Conservation (phyloP, 2,113 vertebrate genomes). For the Thunnus thynnus region DNA sequence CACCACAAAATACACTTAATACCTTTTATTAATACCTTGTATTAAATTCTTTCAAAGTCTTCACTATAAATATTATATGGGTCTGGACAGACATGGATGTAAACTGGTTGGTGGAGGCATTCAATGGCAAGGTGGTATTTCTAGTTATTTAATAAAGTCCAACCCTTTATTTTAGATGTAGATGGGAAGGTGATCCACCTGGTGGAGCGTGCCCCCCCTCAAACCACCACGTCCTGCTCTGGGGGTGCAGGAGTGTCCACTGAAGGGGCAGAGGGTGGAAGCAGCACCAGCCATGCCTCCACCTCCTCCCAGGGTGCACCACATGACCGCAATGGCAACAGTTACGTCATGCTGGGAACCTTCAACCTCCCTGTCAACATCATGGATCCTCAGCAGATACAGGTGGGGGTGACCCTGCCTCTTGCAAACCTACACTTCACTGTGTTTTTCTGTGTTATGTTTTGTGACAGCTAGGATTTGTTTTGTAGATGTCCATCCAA, state of each 20-base stretch:
- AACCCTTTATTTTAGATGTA: slow-evolving; percentile 81
- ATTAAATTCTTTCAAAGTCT: too few species aligned
- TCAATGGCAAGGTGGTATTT: too few species aligned
- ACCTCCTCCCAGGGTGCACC: slow-evolving; percentile 78
- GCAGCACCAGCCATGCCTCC: slow-evolving; percentile 76
- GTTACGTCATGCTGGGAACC: slow-evolving; percentile 92
- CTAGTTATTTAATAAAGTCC: not conserved
- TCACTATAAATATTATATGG: too few species aligned
- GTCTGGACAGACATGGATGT: too few species aligned
- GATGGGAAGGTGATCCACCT: slow-evolving; percentile 92
- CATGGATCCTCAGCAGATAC: slow-evolving; percentile 83
- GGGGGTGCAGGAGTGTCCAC: slow-evolving; percentile 76
- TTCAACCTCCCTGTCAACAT: slow-evolving; percentile 91
- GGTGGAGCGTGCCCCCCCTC: slow-evolving; percentile 91
- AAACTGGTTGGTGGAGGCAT: too few species aligned
- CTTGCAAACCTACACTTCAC: too few species aligned
- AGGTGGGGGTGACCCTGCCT: slow-evolving; percentile 55
- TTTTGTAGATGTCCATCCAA: slow-evolving; percentile 79
- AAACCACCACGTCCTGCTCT: slow-evolving; percentile 80
- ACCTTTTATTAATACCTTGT: too few species aligned
- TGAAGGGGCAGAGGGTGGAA: slow-evolving; percentile 63
- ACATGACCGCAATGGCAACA: slow-evolving; percentile 90
- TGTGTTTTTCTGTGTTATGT: not conserved
- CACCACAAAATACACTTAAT: too few species aligned
- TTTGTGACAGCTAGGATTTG: not conserved